Base-by-base conservation (phyloP, 2,797 vertebrate genomes). In the Pangasius djambal region DNA sequence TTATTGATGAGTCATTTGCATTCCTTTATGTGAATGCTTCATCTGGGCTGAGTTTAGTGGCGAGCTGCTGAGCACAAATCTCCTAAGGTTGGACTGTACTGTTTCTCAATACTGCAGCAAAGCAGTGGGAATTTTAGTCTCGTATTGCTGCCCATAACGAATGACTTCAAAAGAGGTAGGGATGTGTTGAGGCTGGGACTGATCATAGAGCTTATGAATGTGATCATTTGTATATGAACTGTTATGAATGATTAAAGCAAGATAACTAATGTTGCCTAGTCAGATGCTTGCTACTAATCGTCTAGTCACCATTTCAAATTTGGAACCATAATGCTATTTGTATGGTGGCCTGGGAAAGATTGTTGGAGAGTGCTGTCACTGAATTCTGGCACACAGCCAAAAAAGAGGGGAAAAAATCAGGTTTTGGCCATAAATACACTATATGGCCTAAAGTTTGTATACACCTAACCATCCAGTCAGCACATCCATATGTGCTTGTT, bases 1-100 rank as follows among this genome's bases (percentile, higher is more conserved):
- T 90, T 92, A 92, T 90, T 92, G 89, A 90, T 92, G 88, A 86
- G 44, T 2, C 61, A 89, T 92, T 89, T 92, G 87, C 88, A 90
- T 88, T 74, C 75, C 6, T 83, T 92, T 84, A 88, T 85, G 55
- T 77, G 78, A 86, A 72, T 86, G 86, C 84, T 78, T 87, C 37
- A 70, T 88, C 79, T 52, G 37, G 65, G 59, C 57, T 85, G 78
- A 44, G 37, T 88, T 89, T 74, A 83, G 55, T 72, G 48, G 31
- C 52, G 16, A 69, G 65, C 65, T 79, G 79, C 48, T 69, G 18
- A 86, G 77, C 16, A 89, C 55, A 48, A 57, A 79, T 81, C 65
- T 78, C 70, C 48, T 40, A 81, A n/a, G 48, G 52, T 6, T 61
- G 74, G 48, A 86, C n/a, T 65, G 48, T 59, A 57, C 31, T 0